phyloP scores from a whole-genome alignment of 2,113 vertebrate genomes.

The Cygnus atratus region DNA sequence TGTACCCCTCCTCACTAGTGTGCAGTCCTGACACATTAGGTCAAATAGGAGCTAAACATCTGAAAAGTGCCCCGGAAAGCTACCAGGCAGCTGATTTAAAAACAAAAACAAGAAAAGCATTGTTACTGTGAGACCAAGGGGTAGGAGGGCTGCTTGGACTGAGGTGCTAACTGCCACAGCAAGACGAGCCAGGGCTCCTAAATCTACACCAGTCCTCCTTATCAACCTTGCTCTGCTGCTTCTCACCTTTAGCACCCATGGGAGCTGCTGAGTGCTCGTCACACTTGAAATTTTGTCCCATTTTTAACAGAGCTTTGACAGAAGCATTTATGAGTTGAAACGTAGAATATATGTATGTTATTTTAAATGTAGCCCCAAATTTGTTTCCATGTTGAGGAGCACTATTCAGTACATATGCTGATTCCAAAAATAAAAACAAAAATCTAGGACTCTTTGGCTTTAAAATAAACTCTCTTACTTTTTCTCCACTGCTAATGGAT shows the following conservation, averaged over 20 bases:
- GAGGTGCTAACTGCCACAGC: background rate
- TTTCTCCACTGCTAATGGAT: background rate
- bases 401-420: background rate
- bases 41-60: background rate
- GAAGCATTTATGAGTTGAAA: background rate
- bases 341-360: background rate
- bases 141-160: background rate
- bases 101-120: background rate
- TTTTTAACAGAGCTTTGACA: background rate
- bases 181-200: background rate
- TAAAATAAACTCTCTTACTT: background rate
- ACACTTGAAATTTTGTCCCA: background rate
- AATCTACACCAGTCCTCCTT: background rate
- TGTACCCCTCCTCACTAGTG: background rate
- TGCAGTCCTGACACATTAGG: fast-evolving
- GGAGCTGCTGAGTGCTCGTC: background rate
- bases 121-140: background rate
- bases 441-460: background rate
- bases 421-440: background rate
- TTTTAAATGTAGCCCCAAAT: background rate
- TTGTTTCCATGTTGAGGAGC: background rate
- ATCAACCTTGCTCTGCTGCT: background rate
- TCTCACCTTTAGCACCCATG: background rate
- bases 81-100: background rate
- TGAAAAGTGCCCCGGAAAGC: background rate